Evolutionary conservation across 2,113 vertebrate genomes (phyloP).

Genomic region (Oryzias melastigma): DNA sequence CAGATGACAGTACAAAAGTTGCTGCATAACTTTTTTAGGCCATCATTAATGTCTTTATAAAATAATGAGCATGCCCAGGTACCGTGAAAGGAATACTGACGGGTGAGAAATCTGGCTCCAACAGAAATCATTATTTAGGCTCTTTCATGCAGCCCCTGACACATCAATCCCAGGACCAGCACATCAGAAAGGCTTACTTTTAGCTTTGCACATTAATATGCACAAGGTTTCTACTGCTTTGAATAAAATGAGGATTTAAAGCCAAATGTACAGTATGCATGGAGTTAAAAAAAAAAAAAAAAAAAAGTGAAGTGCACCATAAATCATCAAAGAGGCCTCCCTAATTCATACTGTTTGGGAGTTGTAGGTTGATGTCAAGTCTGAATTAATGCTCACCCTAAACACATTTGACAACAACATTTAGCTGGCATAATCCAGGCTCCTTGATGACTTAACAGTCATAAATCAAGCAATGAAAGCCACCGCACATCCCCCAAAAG

Average conservation of each 20-base stretch:
- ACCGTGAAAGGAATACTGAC: constrained; percentile 28
- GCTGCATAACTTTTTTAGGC: neutral
- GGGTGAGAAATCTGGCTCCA: neutral
- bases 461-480: too few species aligned
- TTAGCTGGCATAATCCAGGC: too few species aligned
- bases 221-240: neutral
- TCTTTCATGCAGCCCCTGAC: constrained; percentile 9
- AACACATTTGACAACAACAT: too few species aligned
- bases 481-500: too few species aligned
- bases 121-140: constrained; percentile 21
- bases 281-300: neutral
- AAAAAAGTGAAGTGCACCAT: too few species aligned
- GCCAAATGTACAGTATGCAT: neutral
- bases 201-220: constrained; percentile 8
- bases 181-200: constrained; percentile 4
- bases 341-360: neutral
- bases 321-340: neutral
- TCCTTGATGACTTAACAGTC: too few species aligned
- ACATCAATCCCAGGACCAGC: constrained; percentile 9
- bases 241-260: neutral
- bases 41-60: constrained; percentile 5
- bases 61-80: constrained; percentile 11
- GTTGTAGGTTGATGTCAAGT: neutral
- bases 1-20: constrained; percentile 3
- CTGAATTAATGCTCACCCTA: neutral